phyloP scores from a whole-genome alignment of 2,113 vertebrate genomes.

The Ctenomys sociabilis region DNA sequence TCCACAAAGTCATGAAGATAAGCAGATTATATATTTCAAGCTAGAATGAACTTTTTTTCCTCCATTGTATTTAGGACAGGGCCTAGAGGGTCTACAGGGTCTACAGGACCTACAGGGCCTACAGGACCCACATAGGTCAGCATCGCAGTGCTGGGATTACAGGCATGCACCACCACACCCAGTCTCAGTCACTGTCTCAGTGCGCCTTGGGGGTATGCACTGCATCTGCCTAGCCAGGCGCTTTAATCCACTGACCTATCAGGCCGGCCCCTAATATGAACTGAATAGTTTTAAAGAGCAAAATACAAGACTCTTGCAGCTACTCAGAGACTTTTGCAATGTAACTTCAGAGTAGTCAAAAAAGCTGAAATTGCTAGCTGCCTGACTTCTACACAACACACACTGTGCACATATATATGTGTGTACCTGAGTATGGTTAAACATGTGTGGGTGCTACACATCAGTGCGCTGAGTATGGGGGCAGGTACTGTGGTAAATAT shows the following conservation, averaged over 20 bases:
- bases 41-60: not conserved
- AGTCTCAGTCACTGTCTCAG: too few relatives aligned
- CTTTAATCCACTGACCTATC: too few relatives aligned
- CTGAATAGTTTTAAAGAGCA: not conserved
- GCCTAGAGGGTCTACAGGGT: too few relatives aligned
- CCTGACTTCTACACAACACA: not conserved
- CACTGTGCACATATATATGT: too few relatives aligned
- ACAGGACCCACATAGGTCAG: too few relatives aligned
- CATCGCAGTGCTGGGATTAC: too few relatives aligned
- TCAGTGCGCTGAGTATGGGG: not conserved
- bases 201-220: too few relatives aligned
- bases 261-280: too few relatives aligned
- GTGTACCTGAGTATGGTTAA: not conserved
- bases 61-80: too few relatives aligned
- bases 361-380: not conserved
- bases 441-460: not conserved
- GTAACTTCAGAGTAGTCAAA: not conserved
- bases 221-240: too few relatives aligned
- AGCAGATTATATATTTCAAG: slow-evolving; percentile 20
- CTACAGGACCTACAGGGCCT: too few relatives aligned
- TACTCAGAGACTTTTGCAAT: not conserved
- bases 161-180: too few relatives aligned
- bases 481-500: not conserved
- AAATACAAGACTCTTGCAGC: not conserved
- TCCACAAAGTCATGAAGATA: slow-evolving; percentile 9